These are phyloP conservation scores for Fundulus diaphanus DNA, from an alignment of 2,797 vertebrate genomes.

Conservation along the genomic window DNA sequence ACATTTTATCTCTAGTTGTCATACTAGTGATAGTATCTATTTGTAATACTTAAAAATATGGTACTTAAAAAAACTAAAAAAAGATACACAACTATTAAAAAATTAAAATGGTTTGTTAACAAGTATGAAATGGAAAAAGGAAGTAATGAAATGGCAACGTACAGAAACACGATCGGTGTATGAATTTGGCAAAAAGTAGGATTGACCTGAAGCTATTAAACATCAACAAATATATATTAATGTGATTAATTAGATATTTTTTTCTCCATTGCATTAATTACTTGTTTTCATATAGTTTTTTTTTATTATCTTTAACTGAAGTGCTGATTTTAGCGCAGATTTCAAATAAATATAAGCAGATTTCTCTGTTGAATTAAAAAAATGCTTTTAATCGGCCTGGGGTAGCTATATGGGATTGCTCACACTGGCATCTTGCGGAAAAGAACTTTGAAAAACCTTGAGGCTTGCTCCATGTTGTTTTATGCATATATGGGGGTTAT, in stretches of 20 bases:
- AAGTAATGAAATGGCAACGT: too few relatives aligned
- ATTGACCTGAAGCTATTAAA: background rate
- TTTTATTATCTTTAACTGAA: too few relatives aligned
- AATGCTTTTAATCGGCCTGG: background rate
- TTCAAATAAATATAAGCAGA: background rate
- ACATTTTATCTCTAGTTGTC: too few relatives aligned
- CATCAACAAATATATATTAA: background rate
- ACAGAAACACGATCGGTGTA: too few relatives aligned
- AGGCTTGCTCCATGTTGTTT: constrained; percentile 14
- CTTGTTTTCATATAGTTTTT: background rate
- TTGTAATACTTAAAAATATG: too few relatives aligned
- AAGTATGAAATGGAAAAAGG: too few relatives aligned
- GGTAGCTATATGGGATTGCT: background rate
- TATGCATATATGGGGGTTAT: constrained; percentile 34
- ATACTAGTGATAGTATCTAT: too few relatives aligned
- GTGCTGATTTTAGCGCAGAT: background rate
- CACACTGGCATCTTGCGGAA: background rate
- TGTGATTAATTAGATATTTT: too few relatives aligned
- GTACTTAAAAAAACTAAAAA: too few relatives aligned
- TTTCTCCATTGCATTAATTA: background rate
- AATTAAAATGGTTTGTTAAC: too few relatives aligned
- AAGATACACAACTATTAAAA: too few relatives aligned
- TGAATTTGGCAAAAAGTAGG: background rate
- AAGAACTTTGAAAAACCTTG: background rate
- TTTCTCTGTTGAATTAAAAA: background rate